Evolutionary conservation across 2,888 invertebrate species (phyloP).

Genomic region (Microctonus hyperodae): DNA sequence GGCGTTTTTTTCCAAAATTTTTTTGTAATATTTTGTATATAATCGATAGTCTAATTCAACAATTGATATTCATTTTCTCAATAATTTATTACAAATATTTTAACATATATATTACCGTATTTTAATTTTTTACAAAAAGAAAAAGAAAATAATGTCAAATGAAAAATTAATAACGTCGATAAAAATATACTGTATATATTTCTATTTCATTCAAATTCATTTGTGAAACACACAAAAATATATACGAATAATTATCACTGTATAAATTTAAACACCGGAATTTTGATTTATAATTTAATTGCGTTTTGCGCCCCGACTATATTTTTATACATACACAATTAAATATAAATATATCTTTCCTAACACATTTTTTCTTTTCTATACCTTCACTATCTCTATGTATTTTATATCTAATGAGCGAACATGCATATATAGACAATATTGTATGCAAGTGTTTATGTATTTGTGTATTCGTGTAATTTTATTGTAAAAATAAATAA

Average conservation of each 20-base stretch:
- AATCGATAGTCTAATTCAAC: no score
- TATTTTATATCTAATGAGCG: slow-evolving; percentile 37
- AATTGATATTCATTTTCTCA: neutral
- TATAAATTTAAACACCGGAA: no score
- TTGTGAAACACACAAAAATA: neutral
- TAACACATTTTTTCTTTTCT: neutral
- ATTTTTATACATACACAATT: neutral
- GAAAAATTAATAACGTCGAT: neutral
- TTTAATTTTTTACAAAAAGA: neutral
- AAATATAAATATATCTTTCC: neutral
- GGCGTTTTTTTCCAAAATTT: neutral
- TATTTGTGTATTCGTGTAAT: neutral
- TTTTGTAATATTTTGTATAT: no score
- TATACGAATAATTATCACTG: neutral
- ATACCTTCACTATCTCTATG: neutral
- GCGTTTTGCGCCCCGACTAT: neutral
- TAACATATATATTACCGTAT: no score
- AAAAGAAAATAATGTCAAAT: neutral
- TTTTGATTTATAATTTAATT: no score
- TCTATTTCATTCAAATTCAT: neutral
- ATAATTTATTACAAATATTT: neutral
- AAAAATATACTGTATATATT: neutral
- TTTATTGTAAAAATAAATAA: neutral
- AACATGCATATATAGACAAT: slow-evolving; percentile 36
- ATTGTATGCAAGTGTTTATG: neutral